Base-by-base conservation (phyloP, 2,888 invertebrate species). In the Polydrusus cervinus region DNA sequence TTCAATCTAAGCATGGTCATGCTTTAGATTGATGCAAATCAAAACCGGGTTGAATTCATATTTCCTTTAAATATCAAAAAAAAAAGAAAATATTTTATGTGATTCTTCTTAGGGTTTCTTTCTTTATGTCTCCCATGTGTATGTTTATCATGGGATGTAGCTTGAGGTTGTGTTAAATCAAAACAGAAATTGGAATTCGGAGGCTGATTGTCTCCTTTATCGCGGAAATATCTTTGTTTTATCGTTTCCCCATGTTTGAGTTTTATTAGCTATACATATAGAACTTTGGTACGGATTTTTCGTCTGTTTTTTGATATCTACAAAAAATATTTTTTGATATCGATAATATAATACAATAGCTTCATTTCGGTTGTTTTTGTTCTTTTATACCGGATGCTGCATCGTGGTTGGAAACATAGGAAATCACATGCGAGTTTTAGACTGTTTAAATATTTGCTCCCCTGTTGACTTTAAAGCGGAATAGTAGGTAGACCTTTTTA, bases 101-200 rank as follows among this genome's bases (percentile, higher is more conserved):
- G 64, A n/a, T n/a, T n/a, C 45, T 30, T 47, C 47, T 47, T 64
- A 47, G 30, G 47, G 47, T 64, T 64, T 30, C 34, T 14, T 47
- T 64, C 64, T 47, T 30, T 47, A 64, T 64, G 64, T 47, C 47
- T 64, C 64, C 47, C 64, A 64, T 64, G 64, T 47, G 64, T 45
- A 40, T 64, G 64, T 64, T 64, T 64, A 64, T 64, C 64, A 30
- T 64, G 18, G 16, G 47, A 64, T 64, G 45, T 64, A 45, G 62
- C 30, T 64, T 14, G 8, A 13, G 47, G 64, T 47, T 62, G 43
- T 62, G 62, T 45, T 45, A 43, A 62, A 45, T 45, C 62, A 62
- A 43, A 62, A 62, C 20, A 45, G 62, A 45, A 45, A 62, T 57
- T 57, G 57, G 57, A 38, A 38, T 57, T 57, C 38, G 38, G 0